Conservation (phyloP, 2,113 vertebrate species). For the Myiopsitta monachus region DNA sequence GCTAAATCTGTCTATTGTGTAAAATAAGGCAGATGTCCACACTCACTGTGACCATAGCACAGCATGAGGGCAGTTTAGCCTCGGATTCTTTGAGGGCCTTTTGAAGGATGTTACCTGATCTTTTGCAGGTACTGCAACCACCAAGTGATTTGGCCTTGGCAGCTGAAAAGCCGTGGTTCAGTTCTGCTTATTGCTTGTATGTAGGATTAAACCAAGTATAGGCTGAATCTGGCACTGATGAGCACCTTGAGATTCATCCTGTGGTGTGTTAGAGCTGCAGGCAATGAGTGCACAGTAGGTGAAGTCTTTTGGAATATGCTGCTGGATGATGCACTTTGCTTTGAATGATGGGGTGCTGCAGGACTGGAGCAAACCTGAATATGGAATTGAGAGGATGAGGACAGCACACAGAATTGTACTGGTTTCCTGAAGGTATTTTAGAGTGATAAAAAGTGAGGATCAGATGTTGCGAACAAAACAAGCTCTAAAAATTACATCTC, state of each 20-base stretch:
- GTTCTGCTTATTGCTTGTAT: neutral
- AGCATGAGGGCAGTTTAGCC: neutral
- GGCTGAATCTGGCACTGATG: neutral
- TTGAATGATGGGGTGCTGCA: neutral
- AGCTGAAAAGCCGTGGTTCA: neutral
- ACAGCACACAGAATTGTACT: neutral
- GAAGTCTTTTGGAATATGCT: neutral
- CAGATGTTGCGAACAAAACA: neutral
- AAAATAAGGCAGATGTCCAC: neutral
- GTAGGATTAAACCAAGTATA: neutral
- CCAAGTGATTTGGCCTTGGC: neutral
- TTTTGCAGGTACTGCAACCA: neutral
- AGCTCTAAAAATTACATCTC: neutral
- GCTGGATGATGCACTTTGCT: neutral
- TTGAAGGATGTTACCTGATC: neutral
- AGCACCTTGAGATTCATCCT: neutral
- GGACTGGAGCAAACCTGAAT: neutral
- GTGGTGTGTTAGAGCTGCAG: neutral
- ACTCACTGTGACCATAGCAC: neutral
- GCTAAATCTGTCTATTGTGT: neutral
- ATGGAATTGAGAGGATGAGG: neutral
- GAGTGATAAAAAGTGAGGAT: neutral
- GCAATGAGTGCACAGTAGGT: fast-evolving
- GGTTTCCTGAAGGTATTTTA: neutral
- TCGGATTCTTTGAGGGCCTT: neutral